These are phyloP conservation scores for Propithecus deckenii DNA, from an alignment of 2,797 vertebrate species.

Conservation along the genomic window DNA sequence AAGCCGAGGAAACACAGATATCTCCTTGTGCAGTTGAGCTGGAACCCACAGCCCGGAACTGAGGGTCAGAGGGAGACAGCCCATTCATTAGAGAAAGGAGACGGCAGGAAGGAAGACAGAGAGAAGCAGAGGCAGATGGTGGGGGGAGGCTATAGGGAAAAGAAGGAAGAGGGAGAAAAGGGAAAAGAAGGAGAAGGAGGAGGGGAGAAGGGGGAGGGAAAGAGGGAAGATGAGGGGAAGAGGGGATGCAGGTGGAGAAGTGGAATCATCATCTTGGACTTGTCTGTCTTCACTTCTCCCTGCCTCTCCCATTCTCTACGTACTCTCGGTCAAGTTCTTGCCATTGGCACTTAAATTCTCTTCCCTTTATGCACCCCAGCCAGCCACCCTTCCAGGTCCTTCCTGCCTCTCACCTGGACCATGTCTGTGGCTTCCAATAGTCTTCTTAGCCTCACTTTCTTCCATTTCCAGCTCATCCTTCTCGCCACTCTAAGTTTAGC, in stretches of 20 bases:
- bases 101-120: neutral
- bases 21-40: neutral
- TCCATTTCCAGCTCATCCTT: neutral
- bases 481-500: neutral
- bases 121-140: neutral
- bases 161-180: neutral
- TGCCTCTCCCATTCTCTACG: neutral
- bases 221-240: no score
- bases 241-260: no score
- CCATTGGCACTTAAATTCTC: neutral
- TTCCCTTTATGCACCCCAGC: neutral
- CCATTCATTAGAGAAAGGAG: neutral
- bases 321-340: neutral
- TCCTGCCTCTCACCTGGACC: neutral
- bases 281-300: neutral
- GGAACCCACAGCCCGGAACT: neutral
- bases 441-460: neutral
- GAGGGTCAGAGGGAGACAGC: neutral
- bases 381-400: neutral
- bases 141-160: neutral
- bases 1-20: slow-evolving; percentile 28
- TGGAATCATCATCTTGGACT: neutral
- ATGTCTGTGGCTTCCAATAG: neutral
- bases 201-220: neutral
- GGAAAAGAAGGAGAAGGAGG: neutral